Evolutionary conservation across 2,113 vertebrate genomes (phyloP).

Genomic region (Ochotona curzoniae): DNA sequence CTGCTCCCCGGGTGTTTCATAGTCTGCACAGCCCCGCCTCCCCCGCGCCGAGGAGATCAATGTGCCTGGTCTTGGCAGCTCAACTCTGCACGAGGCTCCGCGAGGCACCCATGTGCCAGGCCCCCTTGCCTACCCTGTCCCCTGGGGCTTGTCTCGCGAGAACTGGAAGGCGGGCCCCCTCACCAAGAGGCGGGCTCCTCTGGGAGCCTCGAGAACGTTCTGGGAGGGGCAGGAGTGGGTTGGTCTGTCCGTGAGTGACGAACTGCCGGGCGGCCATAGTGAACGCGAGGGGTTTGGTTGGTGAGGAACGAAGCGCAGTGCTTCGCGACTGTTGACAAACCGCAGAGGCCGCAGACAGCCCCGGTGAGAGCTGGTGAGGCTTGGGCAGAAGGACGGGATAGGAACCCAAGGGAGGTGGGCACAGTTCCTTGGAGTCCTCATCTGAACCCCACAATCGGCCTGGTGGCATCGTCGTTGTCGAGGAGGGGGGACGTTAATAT

Average conservation of each 20-base stretch:
- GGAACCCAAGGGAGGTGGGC: accelerated
- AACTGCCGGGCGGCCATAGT: background rate
- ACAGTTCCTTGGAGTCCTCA: background rate
- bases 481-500: background rate
- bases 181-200: background rate
- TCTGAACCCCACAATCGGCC: accelerated
- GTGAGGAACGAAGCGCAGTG: accelerated
- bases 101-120: too few species aligned
- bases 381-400: background rate
- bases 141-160: background rate
- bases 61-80: accelerated
- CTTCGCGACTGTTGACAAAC: background rate
- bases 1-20: background rate
- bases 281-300: accelerated
- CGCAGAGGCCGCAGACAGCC: accelerated
- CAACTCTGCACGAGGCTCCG: background rate
- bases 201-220: conserved; percentile 13
- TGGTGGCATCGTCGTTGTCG: background rate
- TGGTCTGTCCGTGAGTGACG: background rate
- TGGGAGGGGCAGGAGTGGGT: too few species aligned
- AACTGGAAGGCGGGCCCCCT: background rate
- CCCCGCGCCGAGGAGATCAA: background rate
- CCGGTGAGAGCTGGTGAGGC: background rate
- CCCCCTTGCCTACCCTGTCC: accelerated
- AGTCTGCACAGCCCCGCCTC: accelerated